Evolutionary conservation across 2,113 vertebrate species (phyloP).

Genomic region (Mobula hypostoma): DNA sequence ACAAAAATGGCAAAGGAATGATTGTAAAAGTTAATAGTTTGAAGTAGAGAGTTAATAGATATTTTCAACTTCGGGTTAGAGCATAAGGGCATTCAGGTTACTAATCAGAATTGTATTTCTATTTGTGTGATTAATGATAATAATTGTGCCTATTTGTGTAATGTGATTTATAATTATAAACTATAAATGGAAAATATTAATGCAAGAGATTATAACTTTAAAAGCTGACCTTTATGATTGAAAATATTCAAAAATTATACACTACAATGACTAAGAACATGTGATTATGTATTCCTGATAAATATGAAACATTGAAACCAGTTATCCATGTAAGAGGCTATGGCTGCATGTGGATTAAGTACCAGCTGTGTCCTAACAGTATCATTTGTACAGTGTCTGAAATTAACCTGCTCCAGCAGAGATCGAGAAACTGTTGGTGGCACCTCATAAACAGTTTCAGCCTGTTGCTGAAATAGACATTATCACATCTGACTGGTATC

Average conservation of each 20-base stretch:
- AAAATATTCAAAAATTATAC: not conserved
- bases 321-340: slow-evolving; percentile 2
- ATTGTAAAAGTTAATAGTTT: not conserved
- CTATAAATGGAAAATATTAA: not conserved
- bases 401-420: slow-evolving; percentile 24
- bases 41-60: not conserved
- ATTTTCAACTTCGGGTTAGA: not conserved
- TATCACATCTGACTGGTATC: slow-evolving; percentile 55
- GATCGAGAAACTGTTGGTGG: slow-evolving; percentile 30
- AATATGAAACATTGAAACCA: not conserved
- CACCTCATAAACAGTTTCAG: slow-evolving; percentile 42
- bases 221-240: not conserved
- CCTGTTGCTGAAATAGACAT: slow-evolving; percentile 52
- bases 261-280: not conserved
- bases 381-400: slow-evolving; percentile 14
- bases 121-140: not conserved
- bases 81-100: not conserved
- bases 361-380: slow-evolving; percentile 16
- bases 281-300: not conserved
- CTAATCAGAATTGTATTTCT: not conserved
- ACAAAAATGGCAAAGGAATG: not conserved
- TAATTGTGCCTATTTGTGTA: not conserved
- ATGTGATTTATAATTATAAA: not conserved
- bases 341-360: slow-evolving; percentile 12
- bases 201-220: not conserved